phyloP scores from a whole-genome alignment of 2,888 invertebrate species.

The Allacma fusca region DNA sequence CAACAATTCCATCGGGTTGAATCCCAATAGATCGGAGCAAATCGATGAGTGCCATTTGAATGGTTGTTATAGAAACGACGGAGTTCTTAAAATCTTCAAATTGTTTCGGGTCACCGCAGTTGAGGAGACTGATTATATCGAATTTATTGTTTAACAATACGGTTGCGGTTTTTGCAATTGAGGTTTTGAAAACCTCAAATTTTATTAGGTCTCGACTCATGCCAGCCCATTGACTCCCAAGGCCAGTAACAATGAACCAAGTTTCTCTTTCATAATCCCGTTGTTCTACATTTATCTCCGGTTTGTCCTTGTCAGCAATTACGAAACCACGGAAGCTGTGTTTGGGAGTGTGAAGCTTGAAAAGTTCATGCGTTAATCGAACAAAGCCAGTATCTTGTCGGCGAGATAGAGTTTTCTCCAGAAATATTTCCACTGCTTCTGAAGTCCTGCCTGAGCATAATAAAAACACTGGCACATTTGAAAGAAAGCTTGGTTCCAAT shows the following conservation, averaged over 20 bases:
- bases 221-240: constrained; percentile 97
- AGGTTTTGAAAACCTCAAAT: constrained; percentile 64
- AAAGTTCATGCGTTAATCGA: no score
- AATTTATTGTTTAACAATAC: neutral
- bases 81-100: constrained; percentile 82
- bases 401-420: no score
- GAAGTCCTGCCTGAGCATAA: constrained; percentile 76
- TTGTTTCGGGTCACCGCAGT: constrained; percentile 64
- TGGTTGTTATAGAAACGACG: constrained; percentile 89
- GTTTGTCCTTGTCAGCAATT: neutral
- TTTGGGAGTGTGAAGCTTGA: no score
- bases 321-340: neutral
- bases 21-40: constrained; percentile 78
- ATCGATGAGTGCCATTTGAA: constrained; percentile 85
- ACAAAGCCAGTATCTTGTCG: no score
- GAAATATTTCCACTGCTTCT: no score
- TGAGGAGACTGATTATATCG: neutral
- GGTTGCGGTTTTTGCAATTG: neutral
- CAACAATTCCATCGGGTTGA: constrained; percentile 90
- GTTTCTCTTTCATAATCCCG: constrained; percentile 68
- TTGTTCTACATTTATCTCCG: neutral
- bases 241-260: constrained; percentile 95
- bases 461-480: neutral
- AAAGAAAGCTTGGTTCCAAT: neutral
- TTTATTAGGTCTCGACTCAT: constrained; percentile 89